These are phyloP conservation scores for Ridgeia piscesae DNA, from an alignment of 1,140 invertebrate genomes.

Conservation along the genomic window DNA sequence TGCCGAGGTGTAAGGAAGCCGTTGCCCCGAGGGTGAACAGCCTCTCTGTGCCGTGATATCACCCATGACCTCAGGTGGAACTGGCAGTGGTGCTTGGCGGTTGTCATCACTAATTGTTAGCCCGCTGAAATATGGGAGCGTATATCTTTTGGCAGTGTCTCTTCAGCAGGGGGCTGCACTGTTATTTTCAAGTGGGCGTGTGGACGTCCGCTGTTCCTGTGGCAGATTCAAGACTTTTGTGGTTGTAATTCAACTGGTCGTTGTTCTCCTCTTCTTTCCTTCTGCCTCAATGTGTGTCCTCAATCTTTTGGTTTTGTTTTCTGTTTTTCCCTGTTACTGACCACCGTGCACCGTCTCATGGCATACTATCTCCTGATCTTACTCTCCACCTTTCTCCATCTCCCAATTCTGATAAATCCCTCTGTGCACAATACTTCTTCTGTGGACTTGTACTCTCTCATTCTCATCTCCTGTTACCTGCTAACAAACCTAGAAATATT, in stretches of 20 bases:
- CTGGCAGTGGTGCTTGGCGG: not conserved
- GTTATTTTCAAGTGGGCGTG: not conserved
- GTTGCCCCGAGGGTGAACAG: not conserved
- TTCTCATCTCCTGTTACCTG: too few relatives aligned
- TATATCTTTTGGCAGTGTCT: not conserved
- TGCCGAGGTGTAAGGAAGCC: not conserved
- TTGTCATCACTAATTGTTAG: constrained; percentile 6
- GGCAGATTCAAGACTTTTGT: not conserved
- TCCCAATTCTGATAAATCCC: too few relatives aligned
- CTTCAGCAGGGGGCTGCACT: not conserved
- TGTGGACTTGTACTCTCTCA: too few relatives aligned
- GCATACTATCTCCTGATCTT: too few relatives aligned
- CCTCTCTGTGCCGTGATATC: not conserved
- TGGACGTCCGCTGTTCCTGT: not conserved
- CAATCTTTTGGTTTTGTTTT: too few relatives aligned
- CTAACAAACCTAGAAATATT: too few relatives aligned
- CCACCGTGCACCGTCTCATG: too few relatives aligned
- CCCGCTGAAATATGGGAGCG: not conserved
- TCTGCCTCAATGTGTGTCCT: too few relatives aligned
- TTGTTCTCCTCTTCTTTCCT: too few relatives aligned
- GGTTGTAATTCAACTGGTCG: not conserved
- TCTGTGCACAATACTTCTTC: too few relatives aligned
- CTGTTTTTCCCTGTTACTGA: too few relatives aligned
- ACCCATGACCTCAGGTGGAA: not conserved
- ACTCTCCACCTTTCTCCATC: too few relatives aligned